Base-by-base conservation (phyloP, 2,888 invertebrate species). In the Eupithecia centaureata region DNA sequence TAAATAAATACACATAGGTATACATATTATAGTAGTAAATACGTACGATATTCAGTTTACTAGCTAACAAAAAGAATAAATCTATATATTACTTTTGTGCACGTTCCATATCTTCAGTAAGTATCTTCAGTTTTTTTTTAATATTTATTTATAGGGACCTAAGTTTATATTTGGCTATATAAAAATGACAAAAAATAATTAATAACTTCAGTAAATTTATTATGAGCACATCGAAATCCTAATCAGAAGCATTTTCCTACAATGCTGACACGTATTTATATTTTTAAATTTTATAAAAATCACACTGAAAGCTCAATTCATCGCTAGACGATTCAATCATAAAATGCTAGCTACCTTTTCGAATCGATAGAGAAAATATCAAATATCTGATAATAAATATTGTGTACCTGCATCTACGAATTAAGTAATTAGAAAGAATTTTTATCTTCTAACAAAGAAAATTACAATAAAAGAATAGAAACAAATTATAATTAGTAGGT, bases 231-330 rank as follows among this genome's bases (percentile, higher is more conserved):
- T 62, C 65, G 18, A 65, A 54, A 54, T 60, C 56, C 30, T 38
- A 60, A 62, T 22, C 38, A 35, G 47, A 65, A 69, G 65, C 69
- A 27, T 28, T 65, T 56, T 61, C 62, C 47, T 65, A 65, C 54
- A 38, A 30, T 38, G 35, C 38, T 61, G 51, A 64, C 51, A 63
- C 35, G 61, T 42, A 5, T 42, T 63, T 63, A 33, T 32, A 32
- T 27, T 42, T 61, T 27, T 13, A 25, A n/a, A 28, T 47, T 57
- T 47, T 52, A 51, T n/a, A 15, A 52, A 33, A 52, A 27, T 22
- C 25, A 65, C 61, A 65, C 54, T 47, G 54, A 68, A 65, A 65
- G 65, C 68, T 67, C 59, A 25, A 56, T 60, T 25, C 18, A 68
- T 68, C 63, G 59, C 63, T 59, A 42, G 25, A 18, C 59, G 67